Evolutionary conservation across 2,113 vertebrate genomes (phyloP).

Genomic region (Spilogale gracilis): DNA sequence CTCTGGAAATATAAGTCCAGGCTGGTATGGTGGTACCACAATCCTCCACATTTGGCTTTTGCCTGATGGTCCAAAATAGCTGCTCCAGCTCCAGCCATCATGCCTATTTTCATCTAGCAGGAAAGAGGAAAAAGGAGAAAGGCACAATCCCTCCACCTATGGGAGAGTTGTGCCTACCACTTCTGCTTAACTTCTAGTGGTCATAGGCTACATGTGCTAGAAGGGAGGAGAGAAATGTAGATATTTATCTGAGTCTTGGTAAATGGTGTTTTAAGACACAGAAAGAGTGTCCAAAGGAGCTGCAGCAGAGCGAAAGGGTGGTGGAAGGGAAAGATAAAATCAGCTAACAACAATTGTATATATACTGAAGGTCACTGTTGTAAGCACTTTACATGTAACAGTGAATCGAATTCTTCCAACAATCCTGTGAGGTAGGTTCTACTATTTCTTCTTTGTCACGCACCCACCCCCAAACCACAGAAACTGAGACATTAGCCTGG

Average conservation of each 20-base stretch:
- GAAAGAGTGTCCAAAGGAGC: not conserved
- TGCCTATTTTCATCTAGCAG: not conserved
- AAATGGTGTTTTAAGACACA: conserved; percentile 28
- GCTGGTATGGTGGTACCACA: not conserved
- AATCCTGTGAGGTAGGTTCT: not conserved
- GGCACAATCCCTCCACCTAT: not conserved
- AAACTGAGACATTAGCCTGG: not conserved
- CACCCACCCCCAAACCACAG: not conserved
- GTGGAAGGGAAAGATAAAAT: not conserved
- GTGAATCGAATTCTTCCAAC: not conserved
- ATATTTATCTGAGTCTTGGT: not conserved
- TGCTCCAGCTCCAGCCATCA: not conserved
- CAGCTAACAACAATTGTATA: not conserved
- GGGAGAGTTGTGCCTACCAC: not conserved
- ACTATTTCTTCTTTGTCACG: not conserved
- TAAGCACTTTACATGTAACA: not conserved
- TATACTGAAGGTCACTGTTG: not conserved
- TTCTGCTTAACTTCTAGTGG: not conserved
- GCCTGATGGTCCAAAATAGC: not conserved
- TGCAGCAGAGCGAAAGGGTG: not conserved
- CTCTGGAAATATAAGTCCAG: not conserved
- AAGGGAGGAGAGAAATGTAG: not conserved
- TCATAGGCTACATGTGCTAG: not conserved
- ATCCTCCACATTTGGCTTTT: not conserved
- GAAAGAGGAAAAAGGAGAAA: not conserved